Evolutionary conservation across 2,113 vertebrate genomes (phyloP).

Genomic region (Centropus bengalensis): DNA sequence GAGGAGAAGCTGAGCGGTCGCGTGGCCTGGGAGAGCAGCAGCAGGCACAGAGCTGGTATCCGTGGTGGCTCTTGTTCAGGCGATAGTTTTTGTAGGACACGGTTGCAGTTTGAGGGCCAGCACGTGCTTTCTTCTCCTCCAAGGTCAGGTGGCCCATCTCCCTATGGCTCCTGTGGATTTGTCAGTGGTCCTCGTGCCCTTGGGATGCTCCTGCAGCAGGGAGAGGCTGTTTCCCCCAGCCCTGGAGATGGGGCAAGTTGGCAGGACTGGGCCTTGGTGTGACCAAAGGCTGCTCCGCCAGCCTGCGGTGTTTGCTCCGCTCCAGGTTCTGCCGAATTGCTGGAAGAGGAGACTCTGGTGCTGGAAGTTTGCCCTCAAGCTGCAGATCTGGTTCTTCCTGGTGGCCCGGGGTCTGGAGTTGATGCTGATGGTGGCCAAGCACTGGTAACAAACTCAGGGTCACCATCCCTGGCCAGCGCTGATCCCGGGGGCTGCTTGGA

Average conservation of each 20-base stretch:
- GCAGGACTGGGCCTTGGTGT: accelerated
- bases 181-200: neutral
- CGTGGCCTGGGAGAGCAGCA: neutral
- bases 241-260: neutral
- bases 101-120: neutral
- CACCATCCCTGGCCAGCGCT: accelerated
- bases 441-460: accelerated
- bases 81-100: accelerated
- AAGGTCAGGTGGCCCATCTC: neutral
- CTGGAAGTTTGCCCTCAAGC: neutral
- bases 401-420: neutral
- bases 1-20: neutral
- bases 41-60: neutral
- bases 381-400: neutral
- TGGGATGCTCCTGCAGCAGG: accelerated
- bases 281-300: neutral
- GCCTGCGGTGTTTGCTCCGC: accelerated
- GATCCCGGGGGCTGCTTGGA: neutral
- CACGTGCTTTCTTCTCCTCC: accelerated
- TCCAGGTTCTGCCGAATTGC: accelerated
- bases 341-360: neutral
- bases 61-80: neutral
- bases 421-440: neutral
- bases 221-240: neutral
- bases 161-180: neutral